A percentile compares a stretch with the other conserved stretches of the same genome.
Evolutionary conservation across 1,140 invertebrate species (phyloP).

Genomic region (Muscidifurax raptorellus): DNA sequence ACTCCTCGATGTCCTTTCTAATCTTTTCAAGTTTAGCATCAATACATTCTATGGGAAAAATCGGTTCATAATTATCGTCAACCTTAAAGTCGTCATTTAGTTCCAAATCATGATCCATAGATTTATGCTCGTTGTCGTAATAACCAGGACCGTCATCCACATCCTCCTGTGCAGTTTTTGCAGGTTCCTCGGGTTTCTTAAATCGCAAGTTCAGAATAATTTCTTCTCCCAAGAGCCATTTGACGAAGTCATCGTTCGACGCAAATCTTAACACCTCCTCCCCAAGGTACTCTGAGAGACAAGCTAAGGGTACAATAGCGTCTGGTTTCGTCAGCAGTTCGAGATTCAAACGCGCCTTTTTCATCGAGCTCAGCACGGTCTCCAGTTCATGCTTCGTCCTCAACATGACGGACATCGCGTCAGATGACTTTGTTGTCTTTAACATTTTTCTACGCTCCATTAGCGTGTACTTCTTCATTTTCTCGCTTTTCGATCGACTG

Average conservation of each 20-base stretch:
- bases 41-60: neutral
- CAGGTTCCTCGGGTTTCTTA: neutral
- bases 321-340: neutral
- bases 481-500: constrained; percentile 80
- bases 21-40: neutral
- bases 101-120: neutral
- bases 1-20: neutral
- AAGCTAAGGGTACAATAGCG: neutral
- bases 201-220: neutral
- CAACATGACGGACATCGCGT: neutral
- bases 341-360: neutral
- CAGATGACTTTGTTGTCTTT: neutral
- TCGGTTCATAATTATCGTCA: neutral
- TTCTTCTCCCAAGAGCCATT: neutral
- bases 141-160: neutral
- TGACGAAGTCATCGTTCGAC: neutral
- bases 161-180: neutral
- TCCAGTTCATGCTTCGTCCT: neutral
- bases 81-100: neutral
- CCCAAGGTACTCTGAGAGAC: neutral
- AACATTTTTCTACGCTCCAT: neutral
- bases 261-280: neutral
- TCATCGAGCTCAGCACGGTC: neutral
- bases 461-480: constrained; percentile 72
- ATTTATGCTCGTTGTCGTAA: neutral